Evolutionary conservation across 1,140 invertebrate genomes (phyloP), one percentile per base, ranked within the genome.

Genomic region (Drosophila lacteicornis): DNA sequence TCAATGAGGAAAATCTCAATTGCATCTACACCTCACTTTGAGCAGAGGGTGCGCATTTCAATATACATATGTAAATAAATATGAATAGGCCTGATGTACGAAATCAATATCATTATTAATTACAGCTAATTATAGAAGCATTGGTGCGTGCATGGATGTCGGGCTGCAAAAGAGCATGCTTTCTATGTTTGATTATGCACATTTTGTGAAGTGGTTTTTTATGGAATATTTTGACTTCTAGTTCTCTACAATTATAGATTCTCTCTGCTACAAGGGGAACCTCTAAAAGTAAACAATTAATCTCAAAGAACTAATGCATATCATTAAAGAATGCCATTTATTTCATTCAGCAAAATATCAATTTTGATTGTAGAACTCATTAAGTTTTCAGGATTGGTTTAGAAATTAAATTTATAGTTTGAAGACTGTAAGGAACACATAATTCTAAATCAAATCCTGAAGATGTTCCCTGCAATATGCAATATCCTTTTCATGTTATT

Each of bases 1-100:
- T 73, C 67, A 73, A 73, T 60, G 50, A 27, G 36, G 25, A 25
- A 27, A 71, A 57, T 57, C 55, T 71, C 67, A 71, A 69, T 69
- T 73, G 69, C 45, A 59, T 70, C 45, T 55, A 30, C 38, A 73
- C 40, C 45, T 49, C 27, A 43, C 51, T 73, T 73, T 73, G 38
- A 17, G 13, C n/a, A 13, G 43, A 70, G 62, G 67, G 62, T 45
- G 49, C 33, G 40, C 19, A 40, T 40, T 56, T 56, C 67, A 38
- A 40, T 50, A 68, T n/a, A n/a, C n/a, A n/a, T 40, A 55, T 49
- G 53, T 45, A 43, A 68, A 67, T 67, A 67, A 43, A 67, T 67
- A 36, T 38, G 33, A 56, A 46, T 12, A 30, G 40, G 40, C 15
- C 47, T 19, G 27, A 51, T 45, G 36, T 15, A 45, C 30, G 47